phyloP scores from a whole-genome alignment of 2,113 vertebrate genomes.

The Channa argus region DNA sequence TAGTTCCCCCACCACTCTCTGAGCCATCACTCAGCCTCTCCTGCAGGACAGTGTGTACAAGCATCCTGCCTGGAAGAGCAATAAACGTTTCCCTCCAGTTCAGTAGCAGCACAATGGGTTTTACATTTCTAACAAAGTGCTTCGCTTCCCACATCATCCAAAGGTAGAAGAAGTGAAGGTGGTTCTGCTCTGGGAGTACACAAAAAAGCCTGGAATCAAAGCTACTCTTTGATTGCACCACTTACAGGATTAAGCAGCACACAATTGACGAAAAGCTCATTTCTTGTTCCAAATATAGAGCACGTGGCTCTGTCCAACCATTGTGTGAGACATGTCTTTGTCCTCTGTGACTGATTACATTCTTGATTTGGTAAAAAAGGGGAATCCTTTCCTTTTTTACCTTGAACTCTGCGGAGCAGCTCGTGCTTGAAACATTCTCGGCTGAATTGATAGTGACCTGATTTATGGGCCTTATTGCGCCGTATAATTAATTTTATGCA shows the following conservation, averaged over 20 bases:
- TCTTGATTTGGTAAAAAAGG: conserved; percentile 66
- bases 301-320: neutral
- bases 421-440: conserved; percentile 82
- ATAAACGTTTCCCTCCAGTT: neutral
- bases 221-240: neutral
- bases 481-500: conserved; percentile 95
- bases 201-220: neutral
- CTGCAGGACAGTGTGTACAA: neutral
- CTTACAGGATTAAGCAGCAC: conserved; percentile 28
- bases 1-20: conserved; percentile 33
- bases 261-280: conserved; percentile 43
- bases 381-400: conserved; percentile 69
- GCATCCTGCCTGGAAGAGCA: neutral
- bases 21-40: conserved; percentile 15
- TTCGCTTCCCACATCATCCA: neutral
- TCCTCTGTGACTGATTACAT: conserved; percentile 73
- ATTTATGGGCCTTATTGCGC: conserved; percentile 92
- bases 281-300: conserved; percentile 23
- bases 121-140: neutral
- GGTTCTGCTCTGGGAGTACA: conserved; percentile 10
- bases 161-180: neutral
- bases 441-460: conserved; percentile 89
- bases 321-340: conserved; percentile 47
- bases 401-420: conserved; percentile 80
- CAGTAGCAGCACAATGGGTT: neutral